Conservation (phyloP, 2,113 vertebrate species). For the Ameiurus melas region DNA sequence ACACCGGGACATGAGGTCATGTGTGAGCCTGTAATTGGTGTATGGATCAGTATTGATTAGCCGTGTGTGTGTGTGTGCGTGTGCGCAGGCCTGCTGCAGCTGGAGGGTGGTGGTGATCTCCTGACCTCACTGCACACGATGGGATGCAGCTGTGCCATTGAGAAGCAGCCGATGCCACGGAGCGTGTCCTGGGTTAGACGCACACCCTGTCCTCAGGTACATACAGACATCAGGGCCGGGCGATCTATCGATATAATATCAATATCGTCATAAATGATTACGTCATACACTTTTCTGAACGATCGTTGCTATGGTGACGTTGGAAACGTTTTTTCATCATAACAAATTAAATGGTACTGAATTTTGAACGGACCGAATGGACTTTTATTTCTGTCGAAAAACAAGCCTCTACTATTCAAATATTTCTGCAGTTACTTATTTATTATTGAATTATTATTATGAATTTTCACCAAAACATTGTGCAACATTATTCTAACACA, state of each 20-base stretch:
- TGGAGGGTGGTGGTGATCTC: conserved; percentile 80
- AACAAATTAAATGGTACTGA: too few species aligned
- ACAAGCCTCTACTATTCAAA: not conserved
- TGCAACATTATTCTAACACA: not conserved
- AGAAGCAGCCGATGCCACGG: conserved; percentile 75
- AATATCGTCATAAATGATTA: too few species aligned
- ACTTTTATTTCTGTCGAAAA: not conserved
- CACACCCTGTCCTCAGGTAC: conserved; percentile 68
- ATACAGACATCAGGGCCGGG: not conserved
- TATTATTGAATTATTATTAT: not conserved
- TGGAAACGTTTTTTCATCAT: too few species aligned
- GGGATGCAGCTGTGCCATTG: conserved; percentile 79
- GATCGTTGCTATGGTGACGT: too few species aligned
- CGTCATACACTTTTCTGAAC: too few species aligned
- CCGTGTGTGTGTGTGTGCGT: conserved; percentile 38
- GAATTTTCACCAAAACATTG: too few species aligned
- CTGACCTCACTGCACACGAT: conserved; percentile 80
- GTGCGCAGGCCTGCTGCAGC: conserved; percentile 81
- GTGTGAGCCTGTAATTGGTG: conserved; percentile 40
- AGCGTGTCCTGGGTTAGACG: conserved; percentile 85
- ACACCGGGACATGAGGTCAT: not conserved
- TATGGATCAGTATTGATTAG: conserved; percentile 31
- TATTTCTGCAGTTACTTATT: not conserved
- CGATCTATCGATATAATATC: too few species aligned
- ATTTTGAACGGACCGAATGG: too few species aligned